phyloP scores from a whole-genome alignment of 1,140 invertebrate species.

The Penaeus indicus region DNA sequence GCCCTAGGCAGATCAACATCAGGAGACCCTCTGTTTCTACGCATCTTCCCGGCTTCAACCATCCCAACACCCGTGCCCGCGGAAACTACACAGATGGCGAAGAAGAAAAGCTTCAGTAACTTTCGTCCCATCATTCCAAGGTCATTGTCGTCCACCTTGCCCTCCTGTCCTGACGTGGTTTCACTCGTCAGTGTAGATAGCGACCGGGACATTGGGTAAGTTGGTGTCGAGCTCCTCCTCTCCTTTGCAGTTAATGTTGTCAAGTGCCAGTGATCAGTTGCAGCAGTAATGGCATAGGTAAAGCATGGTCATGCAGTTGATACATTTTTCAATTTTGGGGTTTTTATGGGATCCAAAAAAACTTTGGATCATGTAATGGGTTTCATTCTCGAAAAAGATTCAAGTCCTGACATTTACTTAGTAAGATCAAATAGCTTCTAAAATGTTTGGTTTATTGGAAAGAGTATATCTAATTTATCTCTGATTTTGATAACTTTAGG shows the following conservation, averaged over 20 bases:
- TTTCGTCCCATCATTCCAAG: constrained; percentile 88
- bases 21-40: constrained; percentile 83
- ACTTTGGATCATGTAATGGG: too few species aligned
- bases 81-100: constrained; percentile 52
- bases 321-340: too few species aligned
- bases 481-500: too few species aligned
- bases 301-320: too few species aligned
- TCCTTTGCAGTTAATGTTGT: not conserved
- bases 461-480: too few species aligned
- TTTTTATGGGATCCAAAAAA: too few species aligned
- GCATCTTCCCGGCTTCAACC: constrained; percentile 83
- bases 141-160: constrained; percentile 89
- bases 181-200: constrained; percentile 63
- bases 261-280: not conserved
- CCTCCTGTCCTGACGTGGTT: constrained; percentile 72
- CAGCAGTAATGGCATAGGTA: too few species aligned
- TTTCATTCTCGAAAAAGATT: too few species aligned
- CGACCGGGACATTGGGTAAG: constrained; percentile 59
- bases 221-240: not conserved
- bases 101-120: constrained; percentile 68
- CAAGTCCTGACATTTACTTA: too few species aligned
- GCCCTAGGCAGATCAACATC: constrained; percentile 89
- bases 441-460: too few species aligned
- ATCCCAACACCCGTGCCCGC: constrained; percentile 70
- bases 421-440: too few species aligned